Evolutionary conservation across 2,888 invertebrate genomes (phyloP), one percentile per base, ranked within the genome.

Genomic region (Heteromyza rotundicornis): DNA sequence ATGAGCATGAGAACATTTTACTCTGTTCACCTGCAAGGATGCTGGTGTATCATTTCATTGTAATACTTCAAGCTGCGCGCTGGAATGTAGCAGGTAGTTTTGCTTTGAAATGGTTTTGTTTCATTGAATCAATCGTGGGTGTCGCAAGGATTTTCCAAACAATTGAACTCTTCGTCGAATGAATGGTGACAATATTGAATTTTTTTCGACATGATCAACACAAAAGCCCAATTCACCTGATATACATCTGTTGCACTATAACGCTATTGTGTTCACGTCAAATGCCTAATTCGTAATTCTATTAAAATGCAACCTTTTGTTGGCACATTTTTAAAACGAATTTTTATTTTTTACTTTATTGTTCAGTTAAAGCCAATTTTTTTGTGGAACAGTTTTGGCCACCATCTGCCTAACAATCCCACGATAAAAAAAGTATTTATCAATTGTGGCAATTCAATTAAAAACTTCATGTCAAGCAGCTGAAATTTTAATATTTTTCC

Each of bases 1-100:
- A 17, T 47, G 59, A 55, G 69, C 75, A 66, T 74, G 74, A 76
- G 74, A 74, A 74, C 62, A 66, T 73, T 70, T 71, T 50, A 62
- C 62, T 65, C 60, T 68, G 68, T 68, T 71, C 73, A 73, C 73
- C 73, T 73, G 76, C 76, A 49, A 19, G 14, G 49, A 19, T 19
- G 5, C 2, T 22, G 3, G 3, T 49, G 14, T 20, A 19, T 2
- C 22, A 19, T 49, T 49, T 49, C n/a, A 5, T 49, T 49, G 2
- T 16, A 19, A 2, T 16, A 19, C 49, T 19, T 5, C 3, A 10
- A 10, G 19, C 10, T 5, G 44, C 17, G 7, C 12, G 40, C 40
- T 64, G 58, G 52, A 32, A 57, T 20, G 27, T 27, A 23, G 63
- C 70, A 69, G 70, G 70, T 71, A 70, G 64, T 53, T 59, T 53